These are phyloP conservation scores for Penaeus monodon DNA, from an alignment of 2,888 invertebrate genomes.

Conservation along the genomic window DNA sequence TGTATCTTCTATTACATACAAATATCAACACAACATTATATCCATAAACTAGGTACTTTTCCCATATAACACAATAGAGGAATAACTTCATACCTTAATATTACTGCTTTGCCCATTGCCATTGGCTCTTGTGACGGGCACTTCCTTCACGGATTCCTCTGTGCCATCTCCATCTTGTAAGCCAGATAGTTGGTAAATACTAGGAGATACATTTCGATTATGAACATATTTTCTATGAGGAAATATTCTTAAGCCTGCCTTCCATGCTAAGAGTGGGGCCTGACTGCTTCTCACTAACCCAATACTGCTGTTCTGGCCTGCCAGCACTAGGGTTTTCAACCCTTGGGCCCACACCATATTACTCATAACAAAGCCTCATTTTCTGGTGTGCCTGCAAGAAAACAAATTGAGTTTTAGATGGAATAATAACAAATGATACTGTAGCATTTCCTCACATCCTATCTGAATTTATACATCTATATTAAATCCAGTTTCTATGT, in stretches of 20 bases:
- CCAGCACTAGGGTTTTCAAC: constrained; percentile 28
- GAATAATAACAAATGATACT: neutral
- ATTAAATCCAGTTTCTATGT: no score
- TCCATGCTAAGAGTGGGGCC: neutral
- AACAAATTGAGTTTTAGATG: neutral
- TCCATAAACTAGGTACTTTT: neutral
- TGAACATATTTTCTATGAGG: neutral
- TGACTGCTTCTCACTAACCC: constrained; percentile 1
- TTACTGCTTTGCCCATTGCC: neutral
- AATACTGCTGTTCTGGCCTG: neutral
- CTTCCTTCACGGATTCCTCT: neutral
- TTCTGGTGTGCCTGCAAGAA: constrained; percentile 5
- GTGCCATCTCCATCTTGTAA: neutral
- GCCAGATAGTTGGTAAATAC: neutral
- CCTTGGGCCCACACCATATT: constrained; percentile 24
- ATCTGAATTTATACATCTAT: no score
- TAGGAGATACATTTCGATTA: constrained; percentile 18
- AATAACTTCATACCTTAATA: constrained; percentile 6
- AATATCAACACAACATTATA: neutral
- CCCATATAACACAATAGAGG: neutral
- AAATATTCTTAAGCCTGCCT: neutral
- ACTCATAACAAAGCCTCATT: constrained; percentile 22
- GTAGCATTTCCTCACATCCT: neutral
- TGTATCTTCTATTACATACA: neutral
- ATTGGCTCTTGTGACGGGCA: neutral